Conservation (phyloP, 1,140 invertebrate species). For the Zaprionus ghesquierei region DNA sequence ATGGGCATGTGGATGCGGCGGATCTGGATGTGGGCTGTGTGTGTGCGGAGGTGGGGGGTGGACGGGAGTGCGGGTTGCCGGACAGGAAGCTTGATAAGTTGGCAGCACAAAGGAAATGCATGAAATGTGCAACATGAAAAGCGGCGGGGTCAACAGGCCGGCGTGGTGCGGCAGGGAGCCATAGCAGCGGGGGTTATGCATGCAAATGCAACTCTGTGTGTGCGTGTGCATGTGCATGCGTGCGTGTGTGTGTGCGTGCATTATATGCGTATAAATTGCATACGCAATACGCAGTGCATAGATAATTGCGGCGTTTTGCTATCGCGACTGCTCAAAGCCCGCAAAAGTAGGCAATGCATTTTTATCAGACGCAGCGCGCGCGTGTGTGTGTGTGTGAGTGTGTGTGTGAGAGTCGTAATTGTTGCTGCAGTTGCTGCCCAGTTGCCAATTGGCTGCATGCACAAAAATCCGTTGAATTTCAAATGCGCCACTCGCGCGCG, state of each 20-base stretch:
- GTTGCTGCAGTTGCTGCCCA: slow-evolving; percentile 28
- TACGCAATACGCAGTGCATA: slow-evolving; percentile 42
- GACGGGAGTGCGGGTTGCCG: slow-evolving; percentile 36
- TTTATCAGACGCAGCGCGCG: slow-evolving; percentile 11
- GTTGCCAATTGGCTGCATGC: slow-evolving; percentile 43
- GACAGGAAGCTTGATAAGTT: slow-evolving; percentile 79
- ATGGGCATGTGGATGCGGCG: neutral
- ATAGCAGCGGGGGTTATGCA: slow-evolving; percentile 30
- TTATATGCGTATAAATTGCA: slow-evolving; percentile 38
- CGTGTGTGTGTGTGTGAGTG: slow-evolving; percentile 1
- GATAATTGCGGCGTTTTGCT: slow-evolving; percentile 59
- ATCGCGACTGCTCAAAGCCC: slow-evolving; percentile 48
- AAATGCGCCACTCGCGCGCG: slow-evolving; percentile 43
- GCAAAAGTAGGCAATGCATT: slow-evolving; percentile 67
- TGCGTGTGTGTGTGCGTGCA: slow-evolving; percentile 8
- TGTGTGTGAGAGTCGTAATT: slow-evolving; percentile 1
- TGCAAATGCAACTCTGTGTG: slow-evolving; percentile 28
- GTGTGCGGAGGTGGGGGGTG: slow-evolving; percentile 10
- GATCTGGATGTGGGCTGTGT: slow-evolving; percentile 7
- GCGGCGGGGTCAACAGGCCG: neutral
- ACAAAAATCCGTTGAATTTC: slow-evolving; percentile 52
- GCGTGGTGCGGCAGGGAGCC: neutral
- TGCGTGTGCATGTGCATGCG: slow-evolving; percentile 1
- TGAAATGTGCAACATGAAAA: slow-evolving; percentile 70
- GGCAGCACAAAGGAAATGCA: slow-evolving; percentile 77